Evolutionary conservation across 2,797 vertebrate species (phyloP), one percentile per base, ranked within the genome.

Genomic region (Parotocinclus haroldoi): DNA sequence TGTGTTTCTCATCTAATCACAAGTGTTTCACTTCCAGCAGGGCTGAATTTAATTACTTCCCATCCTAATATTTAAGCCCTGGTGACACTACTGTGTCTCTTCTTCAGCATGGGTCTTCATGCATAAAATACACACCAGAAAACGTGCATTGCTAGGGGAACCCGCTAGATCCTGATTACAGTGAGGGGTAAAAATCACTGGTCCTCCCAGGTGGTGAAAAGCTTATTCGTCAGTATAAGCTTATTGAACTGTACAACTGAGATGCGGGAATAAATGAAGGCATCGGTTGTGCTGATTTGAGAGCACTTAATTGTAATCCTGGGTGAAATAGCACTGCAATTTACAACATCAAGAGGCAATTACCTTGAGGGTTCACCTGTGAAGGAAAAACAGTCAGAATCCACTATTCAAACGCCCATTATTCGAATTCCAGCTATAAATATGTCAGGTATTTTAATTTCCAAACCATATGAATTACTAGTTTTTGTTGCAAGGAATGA

Each of bases 221-320:
- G 56, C 19, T 17, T 38, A 71, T 58, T 68, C 66, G 66, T 68
- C 48, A 44, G 53, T 42, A 74, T 48, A 65, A 60, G 56, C 16
- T 64, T 51, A 74, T 63, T 71, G 75, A 74, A 69, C 68, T 74
- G 68, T 72, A 74, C 69, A 69, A 60, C 18, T 6, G 58, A 74
- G 57, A 7, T 42, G 9, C 45, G 38, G 13, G 42, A 66, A 68
- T 65, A 58, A 72, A 75, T 59, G 57, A 73, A 74, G 59, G 36
- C 17, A 9, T 45, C 63, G 58, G 59, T 50, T 9, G 39, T 52
- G 13, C 74, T 74, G 38, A 71, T 58, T 79, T 65, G 19, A 74
- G 52, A 76, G 48, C 13, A n/a, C 62, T 78, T 69, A 46, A 61
- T 63, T 50, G 59, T 19, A 49, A 50, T 49, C 58, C 58, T 71